Base-by-base conservation (phyloP, 2,888 invertebrate genomes). In the Pyrrhosoma nymphula region DNA sequence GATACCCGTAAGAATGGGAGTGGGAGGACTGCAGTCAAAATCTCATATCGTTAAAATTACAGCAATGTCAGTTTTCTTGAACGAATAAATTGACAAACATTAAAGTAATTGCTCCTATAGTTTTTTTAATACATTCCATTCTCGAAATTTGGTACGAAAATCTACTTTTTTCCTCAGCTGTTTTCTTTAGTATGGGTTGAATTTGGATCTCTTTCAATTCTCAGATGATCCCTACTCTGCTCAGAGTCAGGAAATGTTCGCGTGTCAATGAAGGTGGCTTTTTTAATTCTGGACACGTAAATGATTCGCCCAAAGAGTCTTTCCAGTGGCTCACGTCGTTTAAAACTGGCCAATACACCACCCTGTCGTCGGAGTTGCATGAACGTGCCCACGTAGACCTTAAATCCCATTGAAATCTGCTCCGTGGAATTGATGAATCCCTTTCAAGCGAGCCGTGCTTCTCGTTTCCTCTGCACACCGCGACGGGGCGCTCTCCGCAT, bases 351-450 rank as follows among this genome's bases (percentile, higher is more conserved):
- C 35, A 2, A 47, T 47, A 47, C 47, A 47, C 47, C 47, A 4
- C n/a, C 35, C 35, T 14, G 35, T 1, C n/a, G 69, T n/a, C 69
- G n/a, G n/a, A 69, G 26, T 14, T 14, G 82, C 14, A n/a, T n/a
- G n/a, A n/a, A 35, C 35, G 35, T 12, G 35, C 82, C 82, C 82
- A 4, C 30, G 35, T 82, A 35, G 35, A 35, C 14, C 35, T 82
- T 18, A 82, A 82, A 82, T 14, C 16, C 35, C 82, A 82, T 82
- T 82, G 35, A 82, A 35, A 26, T 82, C 82, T n/a, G 18, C 82
- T n/a, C 82, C 10, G 82, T 18, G 82, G 82, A 82, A 82, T 82
- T 82, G 82, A 82, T 82, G 82, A 82, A 82, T 82, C 82, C 82
- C 82, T 82, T 82, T 82, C 35, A 35, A 35, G 26, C 82, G 30